Evolutionary conservation across 2,888 invertebrate species (phyloP).

Genomic region (Conomelus anceps): DNA sequence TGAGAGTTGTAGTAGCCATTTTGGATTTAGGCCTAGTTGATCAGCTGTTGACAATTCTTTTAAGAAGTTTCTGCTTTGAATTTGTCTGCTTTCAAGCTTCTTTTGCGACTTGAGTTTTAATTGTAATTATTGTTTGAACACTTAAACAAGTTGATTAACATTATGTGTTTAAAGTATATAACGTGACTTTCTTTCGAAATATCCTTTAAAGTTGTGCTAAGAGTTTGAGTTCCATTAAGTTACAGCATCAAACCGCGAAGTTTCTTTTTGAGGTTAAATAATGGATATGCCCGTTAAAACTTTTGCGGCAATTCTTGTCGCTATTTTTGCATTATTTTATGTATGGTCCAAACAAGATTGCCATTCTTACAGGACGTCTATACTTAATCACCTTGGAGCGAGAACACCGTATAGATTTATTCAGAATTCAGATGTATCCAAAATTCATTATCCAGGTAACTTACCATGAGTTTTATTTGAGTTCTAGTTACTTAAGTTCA

Average conservation of each 20-base stretch:
- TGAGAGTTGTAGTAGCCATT: too few species aligned
- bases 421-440: slow-evolving; percentile 55
- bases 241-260: neutral
- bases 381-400: slow-evolving; percentile 49
- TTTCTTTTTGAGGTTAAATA: neutral
- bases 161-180: neutral
- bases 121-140: too few species aligned
- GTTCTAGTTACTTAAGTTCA: neutral
- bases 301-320: neutral
- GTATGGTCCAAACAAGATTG: slow-evolving; percentile 2
- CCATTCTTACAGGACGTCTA: slow-evolving; percentile 10
- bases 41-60: too few species aligned
- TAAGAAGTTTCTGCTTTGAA: neutral
- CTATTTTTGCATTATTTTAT: neutral
- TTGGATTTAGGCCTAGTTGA: too few species aligned
- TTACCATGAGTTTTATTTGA: slow-evolving; percentile 10
- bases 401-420: slow-evolving; percentile 68
- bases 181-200: too few species aligned
- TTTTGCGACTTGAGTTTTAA: neutral
- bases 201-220: neutral
- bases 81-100: too few species aligned
- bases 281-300: neutral
- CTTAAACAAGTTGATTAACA: too few species aligned
- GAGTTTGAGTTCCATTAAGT: neutral
- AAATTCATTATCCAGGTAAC: slow-evolving; percentile 54